These are phyloP conservation scores for Tenthredo notha DNA, from an alignment of 2,888 invertebrate species.

Conservation along the genomic window DNA sequence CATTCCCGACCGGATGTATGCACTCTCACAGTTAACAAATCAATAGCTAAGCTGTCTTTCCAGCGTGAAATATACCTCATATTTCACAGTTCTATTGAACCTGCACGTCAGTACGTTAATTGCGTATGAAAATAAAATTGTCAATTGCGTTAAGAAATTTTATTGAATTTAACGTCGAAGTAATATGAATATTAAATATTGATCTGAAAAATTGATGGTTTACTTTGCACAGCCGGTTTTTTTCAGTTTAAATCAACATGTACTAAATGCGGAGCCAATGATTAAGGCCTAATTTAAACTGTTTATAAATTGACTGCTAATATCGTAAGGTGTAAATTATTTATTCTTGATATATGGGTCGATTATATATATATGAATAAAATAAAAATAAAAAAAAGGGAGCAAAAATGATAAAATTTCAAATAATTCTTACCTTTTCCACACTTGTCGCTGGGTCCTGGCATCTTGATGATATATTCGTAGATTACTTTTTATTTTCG, in stretches of 20 bases:
- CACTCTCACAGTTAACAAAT: not conserved
- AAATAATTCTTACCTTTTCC: constrained; percentile 18
- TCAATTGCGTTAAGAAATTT: not conserved
- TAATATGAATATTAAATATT: not conserved
- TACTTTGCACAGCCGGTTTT: not conserved
- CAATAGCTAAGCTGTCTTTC: not conserved
- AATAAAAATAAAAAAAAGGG: not conserved
- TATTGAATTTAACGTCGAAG: not conserved
- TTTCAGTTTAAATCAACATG: not conserved
- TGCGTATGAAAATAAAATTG: not conserved
- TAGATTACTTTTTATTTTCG: not conserved
- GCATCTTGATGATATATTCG: constrained; percentile 15
- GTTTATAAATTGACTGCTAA: too few relatives aligned
- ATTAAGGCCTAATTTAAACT: not conserved
- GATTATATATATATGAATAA: not conserved
- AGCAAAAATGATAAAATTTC: not conserved
- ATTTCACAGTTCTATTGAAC: not conserved
- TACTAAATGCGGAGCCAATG: not conserved
- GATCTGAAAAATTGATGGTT: not conserved
- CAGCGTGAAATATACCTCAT: not conserved
- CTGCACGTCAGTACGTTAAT: not conserved
- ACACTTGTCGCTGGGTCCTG: constrained; percentile 48
- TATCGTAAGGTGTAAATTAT: not conserved
- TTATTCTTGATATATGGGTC: not conserved
- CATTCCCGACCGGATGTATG: constrained; percentile 18